Evolutionary conservation across 1,140 invertebrate species (phyloP), one percentile per base, ranked within the genome.

Genomic region (Drosophila orosa): DNA sequence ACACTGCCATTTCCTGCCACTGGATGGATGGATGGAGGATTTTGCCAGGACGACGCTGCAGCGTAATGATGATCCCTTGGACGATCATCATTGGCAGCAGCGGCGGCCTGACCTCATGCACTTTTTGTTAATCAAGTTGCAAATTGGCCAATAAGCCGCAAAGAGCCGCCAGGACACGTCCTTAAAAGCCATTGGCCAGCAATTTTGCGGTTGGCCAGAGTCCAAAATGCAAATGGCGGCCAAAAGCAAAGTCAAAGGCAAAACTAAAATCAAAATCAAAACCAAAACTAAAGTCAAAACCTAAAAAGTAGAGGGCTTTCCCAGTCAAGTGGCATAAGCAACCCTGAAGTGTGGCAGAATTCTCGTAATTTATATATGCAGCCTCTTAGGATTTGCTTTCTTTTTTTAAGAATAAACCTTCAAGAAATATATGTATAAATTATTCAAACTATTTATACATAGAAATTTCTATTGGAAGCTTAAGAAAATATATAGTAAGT

Each of bases 101-200:
- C 37, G 47, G 42, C 42, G n/a, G n/a, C n/a, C n/a, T 47, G 50
- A 57, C 42, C 60, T 39, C 56, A 74, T 67, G 76, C 68, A 79
- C 67, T 78, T 58, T 67, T 67, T 65, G 78, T 80, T 85, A 78
- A 85, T 85, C 74, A 85, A 85, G 78, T 85, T 75, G 69, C 74
- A 85, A 85, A 85, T 86, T 86, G 78, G 58, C 82, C 82, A 81
- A 78, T 71, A 81, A 85, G 67, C 68, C 74, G 52, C 82, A 78
- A 74, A 62, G 50, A 66, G 81, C 47, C 50, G 44, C 59, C 58
- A 42, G 56, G 17, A 80, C 62, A 55, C 62, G 77, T 79, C 54
- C 45, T 69, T 33, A 45, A 75, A 76, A 63, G 56, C 61, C 67
- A 77, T 81, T 62, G 54, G 45, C 54, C 22, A 66, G 73, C 78